These are phyloP conservation scores for Grammomys surdaster DNA, from an alignment of 2,113 vertebrate species.

Conservation along the genomic window DNA sequence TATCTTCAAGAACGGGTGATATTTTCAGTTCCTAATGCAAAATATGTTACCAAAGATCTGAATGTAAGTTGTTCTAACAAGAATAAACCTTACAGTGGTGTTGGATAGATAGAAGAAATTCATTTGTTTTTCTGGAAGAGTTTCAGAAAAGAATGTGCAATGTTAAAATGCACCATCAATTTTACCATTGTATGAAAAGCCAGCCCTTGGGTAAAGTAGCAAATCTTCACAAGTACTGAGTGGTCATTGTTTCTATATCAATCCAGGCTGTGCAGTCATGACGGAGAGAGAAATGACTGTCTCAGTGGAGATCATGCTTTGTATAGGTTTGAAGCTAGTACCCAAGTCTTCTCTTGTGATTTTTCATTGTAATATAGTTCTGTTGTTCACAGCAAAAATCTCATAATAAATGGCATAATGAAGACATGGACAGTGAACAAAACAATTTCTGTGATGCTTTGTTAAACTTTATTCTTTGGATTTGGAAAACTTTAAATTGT, in stretches of 20 bases:
- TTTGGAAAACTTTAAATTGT: conserved; percentile 5
- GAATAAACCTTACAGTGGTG: not conserved
- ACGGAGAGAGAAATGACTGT: not conserved
- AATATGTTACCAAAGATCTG: not conserved
- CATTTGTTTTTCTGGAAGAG: not conserved
- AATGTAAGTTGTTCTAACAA: not conserved
- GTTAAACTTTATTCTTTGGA: not conserved
- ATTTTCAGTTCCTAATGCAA: not conserved
- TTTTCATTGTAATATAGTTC: not conserved
- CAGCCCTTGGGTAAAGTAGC: not conserved
- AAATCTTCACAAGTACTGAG: not conserved
- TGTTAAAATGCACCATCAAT: not conserved
- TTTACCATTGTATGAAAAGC: not conserved
- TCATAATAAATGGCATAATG: not conserved
- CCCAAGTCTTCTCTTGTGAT: not conserved
- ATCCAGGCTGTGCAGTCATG: not conserved
- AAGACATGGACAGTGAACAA: not conserved
- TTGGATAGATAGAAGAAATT: not conserved
- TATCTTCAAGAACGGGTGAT: not conserved
- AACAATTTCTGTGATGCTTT: not conserved
- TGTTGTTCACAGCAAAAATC: not conserved
- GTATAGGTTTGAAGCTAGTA: not conserved
- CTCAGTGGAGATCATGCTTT: not conserved
- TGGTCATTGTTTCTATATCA: not conserved
- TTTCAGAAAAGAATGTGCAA: not conserved